Evolutionary conservation across 2,113 vertebrate genomes (phyloP), one percentile per base, ranked within the genome.

Genomic region (Seriola dumerili): DNA sequence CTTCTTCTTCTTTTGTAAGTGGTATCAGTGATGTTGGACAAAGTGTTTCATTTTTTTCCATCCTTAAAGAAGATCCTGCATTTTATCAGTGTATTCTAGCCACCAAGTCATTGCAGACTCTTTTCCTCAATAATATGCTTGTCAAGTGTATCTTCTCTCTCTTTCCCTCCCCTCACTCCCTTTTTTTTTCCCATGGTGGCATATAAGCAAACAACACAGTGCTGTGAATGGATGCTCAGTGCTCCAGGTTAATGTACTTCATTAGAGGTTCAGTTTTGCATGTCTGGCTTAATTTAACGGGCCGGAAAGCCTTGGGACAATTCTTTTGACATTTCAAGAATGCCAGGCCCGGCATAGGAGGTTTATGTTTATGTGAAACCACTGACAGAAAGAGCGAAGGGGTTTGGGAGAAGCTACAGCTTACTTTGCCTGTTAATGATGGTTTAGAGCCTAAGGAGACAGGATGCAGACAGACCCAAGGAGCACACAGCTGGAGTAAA

Each of bases 271-370:
- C 75, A 72, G 82, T 90, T 91, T 91, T 91, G 79, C 86, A 88
- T 88, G 88, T 90, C 86, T 80, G 85, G 70, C 84, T 90, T 94
- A 85, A 93, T 93, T 93, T 88, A 91, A 80, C 58, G 21, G 84
- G 79, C 85, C 17, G 14, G 67, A 78, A 81, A 82, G 88, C 92
- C 87, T 88, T 83, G 83, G 87, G 92, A 93, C 89, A 85, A 92
- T 90, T 92, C 78, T 50, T 84, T 74, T 93, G 93, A 93, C 89
- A 90, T 94, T 93, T 94, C 17, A 72, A 90, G 87, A 93, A 89
- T 87, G 87, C 83, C 86, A 88, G 75, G 55, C 44, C 54, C 66
- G 52, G 80, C 77, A 80, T 48, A 82, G 81, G 80, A 88, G 79
- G 67, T 81, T 74, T 70, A 19, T 82, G 59, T 84, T 90, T 90